Evolutionary conservation across 2,888 invertebrate genomes (phyloP), one percentile per base, ranked within the genome.

Genomic region (Gastracanthus pulcherrimus): DNA sequence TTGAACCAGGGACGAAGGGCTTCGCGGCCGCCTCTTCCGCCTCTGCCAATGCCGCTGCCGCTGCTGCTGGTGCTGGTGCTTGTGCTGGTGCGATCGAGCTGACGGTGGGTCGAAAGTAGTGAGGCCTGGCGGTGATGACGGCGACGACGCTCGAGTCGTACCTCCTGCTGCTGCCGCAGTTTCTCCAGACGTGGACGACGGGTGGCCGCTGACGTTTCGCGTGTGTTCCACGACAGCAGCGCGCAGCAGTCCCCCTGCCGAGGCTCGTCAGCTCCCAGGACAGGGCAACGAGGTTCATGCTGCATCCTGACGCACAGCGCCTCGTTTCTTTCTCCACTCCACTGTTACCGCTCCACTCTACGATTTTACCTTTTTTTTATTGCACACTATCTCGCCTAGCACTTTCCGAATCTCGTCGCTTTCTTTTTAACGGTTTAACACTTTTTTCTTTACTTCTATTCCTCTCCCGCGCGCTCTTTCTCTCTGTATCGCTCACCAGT

Each of bases 271-370:
- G 89, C 90, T 91, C 89, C 90, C 88, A 88, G 85, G 88, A 88
- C 89, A 86, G 88, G 89, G 86, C 88, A 87, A 88, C 88, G 89
- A 88, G 90, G 90, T 89, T 91, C 91, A 91, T 91, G 90, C 91
- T 91, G 91, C 91, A 91, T 91, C 88, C 90, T 91, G 90, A 86
- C 88, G 89, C 86, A 80, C 86, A 84, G 84, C 84, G 83, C 70
- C 75, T 72, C 82, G 77, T 67, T 83, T 79, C 82, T 74, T 79
- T 34, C 76, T 51, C 67, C 75, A 81, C 85, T 83, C 87, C 87
- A 86, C 87, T 83, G 85, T 76, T 84, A 81, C 75, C 72, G 48
- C 1, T 26, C n/a, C 16, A 19, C 41, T 41, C 60, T 11, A 31
- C 38, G n/a, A 62, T 51, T 51, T 62, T 31, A 31, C 67, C 67